These are phyloP conservation scores for Lemur catta DNA, from an alignment of 2,797 vertebrate species.

Conservation along the genomic window DNA sequence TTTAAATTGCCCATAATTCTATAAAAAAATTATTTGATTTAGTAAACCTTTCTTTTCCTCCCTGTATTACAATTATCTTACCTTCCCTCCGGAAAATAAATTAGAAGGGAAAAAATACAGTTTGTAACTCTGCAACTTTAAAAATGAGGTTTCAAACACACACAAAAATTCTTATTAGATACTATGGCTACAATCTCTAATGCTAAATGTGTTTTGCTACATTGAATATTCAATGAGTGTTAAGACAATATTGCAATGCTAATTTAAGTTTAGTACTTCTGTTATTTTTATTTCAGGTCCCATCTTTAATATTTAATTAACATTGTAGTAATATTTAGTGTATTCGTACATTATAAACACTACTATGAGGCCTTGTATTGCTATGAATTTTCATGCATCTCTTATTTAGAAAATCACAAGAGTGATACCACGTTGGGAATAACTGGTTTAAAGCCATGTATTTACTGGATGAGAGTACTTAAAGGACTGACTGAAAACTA, in stretches of 20 bases:
- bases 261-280: conserved; percentile 52
- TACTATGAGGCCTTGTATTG: conserved; percentile 6
- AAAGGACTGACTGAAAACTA: not conserved
- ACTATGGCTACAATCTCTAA: conserved; percentile 27
- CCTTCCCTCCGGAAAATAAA: conserved; percentile 10
- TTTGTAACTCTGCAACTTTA: conserved; percentile 12
- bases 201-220: conserved; percentile 26
- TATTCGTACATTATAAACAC: conserved; percentile 33
- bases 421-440: not conserved
- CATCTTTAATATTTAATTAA: conserved; percentile 56
- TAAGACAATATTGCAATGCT: not conserved
- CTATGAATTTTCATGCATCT: conserved; percentile 21
- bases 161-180: not conserved
- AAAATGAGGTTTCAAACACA: conserved; percentile 8
- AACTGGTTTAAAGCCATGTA: conserved; percentile 51
- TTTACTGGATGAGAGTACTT: conserved; percentile 18
- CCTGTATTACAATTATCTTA: not conserved
- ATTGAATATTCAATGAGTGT: not conserved
- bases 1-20: conserved; percentile 31
- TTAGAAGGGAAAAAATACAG: not conserved
- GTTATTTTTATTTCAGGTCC: conserved; percentile 47
- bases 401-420: conserved; percentile 54
- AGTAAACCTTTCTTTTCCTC: not conserved
- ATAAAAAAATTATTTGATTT: conserved; percentile 42
- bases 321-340: conserved; percentile 25